These are phyloP conservation scores for Nannoperca australis DNA, from an alignment of 2,797 vertebrate species.

Conservation along the genomic window DNA sequence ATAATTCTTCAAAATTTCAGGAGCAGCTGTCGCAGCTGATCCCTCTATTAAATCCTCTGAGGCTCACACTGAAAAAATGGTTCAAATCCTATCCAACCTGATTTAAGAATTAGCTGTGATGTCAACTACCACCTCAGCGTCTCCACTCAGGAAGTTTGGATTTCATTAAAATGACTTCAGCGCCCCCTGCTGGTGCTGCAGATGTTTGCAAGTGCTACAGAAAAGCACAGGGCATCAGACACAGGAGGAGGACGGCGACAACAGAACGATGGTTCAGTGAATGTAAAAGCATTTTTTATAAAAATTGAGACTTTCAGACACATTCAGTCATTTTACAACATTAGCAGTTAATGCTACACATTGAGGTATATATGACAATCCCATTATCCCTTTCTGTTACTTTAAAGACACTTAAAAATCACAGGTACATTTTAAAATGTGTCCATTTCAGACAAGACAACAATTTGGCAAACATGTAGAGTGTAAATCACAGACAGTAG, in stretches of 20 bases:
- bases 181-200: conserved; percentile 63
- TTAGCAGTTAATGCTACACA: conserved; percentile 68
- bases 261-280: conserved; percentile 2
- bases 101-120: conserved; percentile 17
- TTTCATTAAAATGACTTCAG: conserved; percentile 24
- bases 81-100: conserved; percentile 12
- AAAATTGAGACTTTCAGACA: conserved; percentile 54
- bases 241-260: background rate
- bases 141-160: conserved; percentile 4
- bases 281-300: conserved; percentile 68
- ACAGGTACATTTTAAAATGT: conserved; percentile 54
- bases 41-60: conserved; percentile 14
- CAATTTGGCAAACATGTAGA: conserved; percentile 53
- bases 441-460: conserved; percentile 48
- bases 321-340: conserved; percentile 64
- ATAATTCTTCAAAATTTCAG: conserved; percentile 5
- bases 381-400: conserved; percentile 39
- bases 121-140: conserved; percentile 12
- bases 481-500: conserved; percentile 60
- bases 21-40: conserved; percentile 29
- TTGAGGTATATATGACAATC: conserved; percentile 72
- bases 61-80: conserved; percentile 7
- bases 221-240: conserved; percentile 19
- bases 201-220: conserved; percentile 21
- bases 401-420: conserved; percentile 56